Percentiles rank a stretch among this genome's conserved stretches.
Conservation (phyloP, 2,113 vertebrate genomes). For the Prietella phreatophila region DNA sequence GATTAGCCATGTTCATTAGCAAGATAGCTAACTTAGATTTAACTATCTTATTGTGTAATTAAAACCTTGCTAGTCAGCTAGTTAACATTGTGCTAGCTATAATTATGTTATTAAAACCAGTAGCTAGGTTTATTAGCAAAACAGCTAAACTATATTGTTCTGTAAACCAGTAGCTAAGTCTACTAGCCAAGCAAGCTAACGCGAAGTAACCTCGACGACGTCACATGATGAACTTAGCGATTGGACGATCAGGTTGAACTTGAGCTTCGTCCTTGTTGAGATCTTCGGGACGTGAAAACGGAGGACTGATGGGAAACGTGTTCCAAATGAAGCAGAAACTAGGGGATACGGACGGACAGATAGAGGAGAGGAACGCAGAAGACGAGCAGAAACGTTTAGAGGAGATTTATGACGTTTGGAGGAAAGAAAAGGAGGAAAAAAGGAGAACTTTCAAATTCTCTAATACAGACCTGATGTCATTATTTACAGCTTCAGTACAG, state of each 20-base stretch:
- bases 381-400: neutral
- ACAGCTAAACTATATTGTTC: neutral
- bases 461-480: conserved; percentile 16
- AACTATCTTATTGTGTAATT: too few species aligned
- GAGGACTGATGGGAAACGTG: neutral
- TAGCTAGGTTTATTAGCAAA: neutral
- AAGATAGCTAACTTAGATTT: neutral
- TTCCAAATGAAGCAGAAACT: neutral
- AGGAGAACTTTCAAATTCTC: neutral
- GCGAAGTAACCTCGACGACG: neutral
- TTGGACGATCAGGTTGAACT: neutral
- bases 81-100: neutral
- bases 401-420: neutral
- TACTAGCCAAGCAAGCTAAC: neutral
- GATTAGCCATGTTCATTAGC: neutral
- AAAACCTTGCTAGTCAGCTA: neutral
- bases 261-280: neutral
- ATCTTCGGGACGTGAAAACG: neutral
- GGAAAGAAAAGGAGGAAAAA: neutral
- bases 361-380: conserved; percentile 15
- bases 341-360: neutral
- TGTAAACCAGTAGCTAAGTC: neutral
- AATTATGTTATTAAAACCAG: neutral
- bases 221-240: neutral
- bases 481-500: conserved; percentile 20